These are phyloP conservation scores for Ectemnius lituratus DNA, from an alignment of 2,888 invertebrate species.

Conservation along the genomic window DNA sequence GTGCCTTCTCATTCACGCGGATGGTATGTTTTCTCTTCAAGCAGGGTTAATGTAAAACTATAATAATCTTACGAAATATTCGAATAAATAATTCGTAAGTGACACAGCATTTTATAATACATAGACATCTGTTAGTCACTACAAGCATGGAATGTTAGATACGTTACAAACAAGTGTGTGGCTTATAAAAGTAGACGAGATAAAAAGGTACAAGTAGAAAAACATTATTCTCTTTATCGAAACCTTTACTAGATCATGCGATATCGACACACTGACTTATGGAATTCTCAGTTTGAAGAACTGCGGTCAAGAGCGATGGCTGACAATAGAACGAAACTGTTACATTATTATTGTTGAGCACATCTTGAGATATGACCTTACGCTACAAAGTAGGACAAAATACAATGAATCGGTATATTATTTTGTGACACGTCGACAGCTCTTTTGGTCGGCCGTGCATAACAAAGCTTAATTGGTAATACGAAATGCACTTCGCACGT, in stretches of 20 bases:
- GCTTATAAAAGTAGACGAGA: constrained; percentile 35
- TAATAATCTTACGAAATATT: constrained; percentile 31
- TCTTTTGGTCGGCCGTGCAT: constrained; percentile 38
- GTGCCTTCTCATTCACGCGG: not conserved
- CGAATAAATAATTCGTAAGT: constrained; percentile 62
- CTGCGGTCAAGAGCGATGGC: constrained; percentile 31
- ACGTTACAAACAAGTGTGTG: constrained; percentile 54
- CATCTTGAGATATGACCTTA: constrained; percentile 38
- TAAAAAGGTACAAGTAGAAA: constrained; percentile 48
- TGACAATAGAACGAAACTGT: constrained; percentile 25
- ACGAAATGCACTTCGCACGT: constrained; percentile 43
- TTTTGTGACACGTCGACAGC: constrained; percentile 32
- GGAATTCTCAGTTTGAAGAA: constrained; percentile 22
- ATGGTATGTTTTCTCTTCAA: constrained; percentile 33
- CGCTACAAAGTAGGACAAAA: constrained; percentile 36
- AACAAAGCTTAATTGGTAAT: constrained; percentile 40
- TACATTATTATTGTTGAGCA: constrained; percentile 37
- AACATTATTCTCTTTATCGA: constrained; percentile 31
- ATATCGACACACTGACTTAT: constrained; percentile 30
- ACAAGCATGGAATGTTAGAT: constrained; percentile 69
- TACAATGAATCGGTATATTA: constrained; percentile 32
- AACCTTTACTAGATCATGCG: constrained; percentile 32
- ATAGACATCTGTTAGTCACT: constrained; percentile 60
- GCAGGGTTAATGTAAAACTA: constrained; percentile 54
- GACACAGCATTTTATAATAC: constrained; percentile 55